Evolutionary conservation across 1,140 invertebrate genomes (phyloP).

Genomic region (Zaprionus africanus): DNA sequence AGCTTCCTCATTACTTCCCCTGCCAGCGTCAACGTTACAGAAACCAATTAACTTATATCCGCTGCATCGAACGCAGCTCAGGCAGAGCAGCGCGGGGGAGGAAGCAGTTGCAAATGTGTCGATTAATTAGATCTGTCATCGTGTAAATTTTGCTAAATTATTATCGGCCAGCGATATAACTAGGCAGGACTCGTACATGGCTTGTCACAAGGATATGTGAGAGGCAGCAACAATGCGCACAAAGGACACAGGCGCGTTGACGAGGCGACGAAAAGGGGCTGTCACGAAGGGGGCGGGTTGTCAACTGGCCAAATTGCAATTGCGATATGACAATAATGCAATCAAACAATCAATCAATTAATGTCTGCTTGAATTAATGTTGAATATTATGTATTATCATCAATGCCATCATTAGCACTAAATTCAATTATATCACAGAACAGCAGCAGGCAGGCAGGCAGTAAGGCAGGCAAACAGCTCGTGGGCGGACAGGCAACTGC

Average conservation of each 20-base stretch:
- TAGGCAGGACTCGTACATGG: conserved; percentile 30
- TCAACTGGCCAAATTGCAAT: conserved; percentile 60
- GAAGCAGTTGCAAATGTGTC: conserved; percentile 34
- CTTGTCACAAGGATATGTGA: conserved; percentile 35
- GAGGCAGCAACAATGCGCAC: conserved; percentile 7
- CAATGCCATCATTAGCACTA: conserved; percentile 82
- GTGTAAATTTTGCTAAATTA: conserved; percentile 78
- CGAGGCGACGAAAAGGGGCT: not conserved
- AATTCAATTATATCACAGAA: conserved; percentile 69
- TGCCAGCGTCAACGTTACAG: not conserved
- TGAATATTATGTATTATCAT: conserved; percentile 76
- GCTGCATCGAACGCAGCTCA: conserved; percentile 20
- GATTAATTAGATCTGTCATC: conserved; percentile 76
- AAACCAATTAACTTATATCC: conserved; percentile 46
- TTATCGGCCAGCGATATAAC: conserved; percentile 53
- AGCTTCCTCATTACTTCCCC: no score
- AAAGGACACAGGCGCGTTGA: not conserved
- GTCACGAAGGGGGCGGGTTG: not conserved
- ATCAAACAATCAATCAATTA: conserved; percentile 83
- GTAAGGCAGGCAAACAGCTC: no score
- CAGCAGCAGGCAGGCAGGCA: conserved; percentile 10
- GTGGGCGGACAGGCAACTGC: not conserved
- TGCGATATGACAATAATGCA: conserved; percentile 80
- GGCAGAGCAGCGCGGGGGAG: not conserved
- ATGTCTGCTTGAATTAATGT: conserved; percentile 77